These are phyloP conservation scores for Dinothrombium tinctorium DNA, from an alignment of 1,140 invertebrate genomes.

Conservation along the genomic window DNA sequence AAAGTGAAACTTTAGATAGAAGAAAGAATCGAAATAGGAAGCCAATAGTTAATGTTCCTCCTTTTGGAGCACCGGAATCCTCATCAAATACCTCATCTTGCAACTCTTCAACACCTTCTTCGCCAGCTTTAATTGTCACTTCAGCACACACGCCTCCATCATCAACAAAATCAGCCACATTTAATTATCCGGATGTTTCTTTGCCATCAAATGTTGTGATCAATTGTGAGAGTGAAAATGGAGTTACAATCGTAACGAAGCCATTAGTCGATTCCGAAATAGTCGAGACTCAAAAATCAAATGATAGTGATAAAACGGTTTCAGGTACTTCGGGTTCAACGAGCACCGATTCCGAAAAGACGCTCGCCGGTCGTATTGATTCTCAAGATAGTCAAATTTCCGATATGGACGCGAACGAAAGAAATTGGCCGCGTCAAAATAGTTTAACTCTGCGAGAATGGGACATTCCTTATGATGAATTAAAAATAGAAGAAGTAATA, in stretches of 20 bases:
- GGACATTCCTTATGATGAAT: constrained; percentile 89
- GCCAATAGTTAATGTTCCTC: constrained; percentile 14
- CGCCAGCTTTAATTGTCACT: too few species aligned
- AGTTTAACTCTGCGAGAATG: constrained; percentile 61
- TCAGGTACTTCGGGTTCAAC: constrained; percentile 43
- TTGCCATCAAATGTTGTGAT: too few species aligned
- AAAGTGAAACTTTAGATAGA: constrained; percentile 1
- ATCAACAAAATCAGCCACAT: neutral
- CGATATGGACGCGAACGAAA: constrained; percentile 24
- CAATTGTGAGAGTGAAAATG: too few species aligned
- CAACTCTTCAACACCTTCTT: constrained; percentile 84
- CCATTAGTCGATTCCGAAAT: too few species aligned
- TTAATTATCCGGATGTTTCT: too few species aligned
- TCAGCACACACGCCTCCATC: constrained; percentile 28
- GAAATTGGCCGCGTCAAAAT: constrained; percentile 20
- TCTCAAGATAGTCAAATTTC: constrained; percentile 63
- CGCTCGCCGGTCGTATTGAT: constrained; percentile 45
- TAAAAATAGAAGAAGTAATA: constrained; percentile 60
- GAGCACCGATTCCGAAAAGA: constrained; percentile 55
- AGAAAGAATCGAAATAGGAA: constrained; percentile 3
- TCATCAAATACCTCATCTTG: constrained; percentile 85
- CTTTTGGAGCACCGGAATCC: constrained; percentile 43
- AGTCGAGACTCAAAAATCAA: constrained; percentile 42
- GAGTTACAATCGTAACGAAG: too few species aligned
- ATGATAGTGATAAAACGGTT: constrained; percentile 63